A percentile compares a stretch with the other conserved stretches of the same genome.
These are phyloP conservation scores for Eupithecia centaureata DNA, from an alignment of 2,888 invertebrate genomes.

Conservation along the genomic window DNA sequence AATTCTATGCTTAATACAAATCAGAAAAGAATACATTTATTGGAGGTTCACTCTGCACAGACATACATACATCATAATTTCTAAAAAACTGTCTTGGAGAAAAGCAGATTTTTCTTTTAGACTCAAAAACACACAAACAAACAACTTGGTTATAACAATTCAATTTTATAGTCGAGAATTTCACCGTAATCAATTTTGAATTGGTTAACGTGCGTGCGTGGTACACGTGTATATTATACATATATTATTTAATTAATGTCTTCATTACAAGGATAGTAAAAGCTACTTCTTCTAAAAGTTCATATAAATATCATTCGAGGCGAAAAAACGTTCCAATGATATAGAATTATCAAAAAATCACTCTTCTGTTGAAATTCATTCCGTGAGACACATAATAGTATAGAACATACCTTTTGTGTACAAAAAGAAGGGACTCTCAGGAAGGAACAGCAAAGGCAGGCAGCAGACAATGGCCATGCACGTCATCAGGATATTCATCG, in stretches of 20 bases:
- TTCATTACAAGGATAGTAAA: no score
- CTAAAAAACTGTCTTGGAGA: neutral
- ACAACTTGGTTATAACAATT: no score
- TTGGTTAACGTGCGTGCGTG: no score
- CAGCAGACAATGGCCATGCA: constrained; percentile 30
- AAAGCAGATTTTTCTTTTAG: neutral
- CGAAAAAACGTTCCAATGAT: no score
- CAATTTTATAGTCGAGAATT: no score
- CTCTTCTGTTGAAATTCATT: neutral
- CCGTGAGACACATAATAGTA: neutral
- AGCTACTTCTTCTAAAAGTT: no score
- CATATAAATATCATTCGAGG: no score
- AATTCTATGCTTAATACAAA: neutral
- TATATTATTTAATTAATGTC: no score
- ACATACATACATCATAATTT: neutral
- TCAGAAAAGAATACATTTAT: neutral
- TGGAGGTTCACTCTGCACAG: no score
- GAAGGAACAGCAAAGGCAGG: constrained; percentile 54
- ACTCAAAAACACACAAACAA: neutral
- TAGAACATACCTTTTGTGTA: constrained; percentile 55
- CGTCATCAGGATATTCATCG: constrained; percentile 46
- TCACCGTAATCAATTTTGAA: no score
- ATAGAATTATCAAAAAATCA: no score
- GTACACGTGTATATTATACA: no score
- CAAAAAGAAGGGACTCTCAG: constrained; percentile 59